Evolutionary conservation across 2,113 vertebrate species (phyloP), one percentile per base, ranked within the genome.

Genomic region (Rattus rattus): DNA sequence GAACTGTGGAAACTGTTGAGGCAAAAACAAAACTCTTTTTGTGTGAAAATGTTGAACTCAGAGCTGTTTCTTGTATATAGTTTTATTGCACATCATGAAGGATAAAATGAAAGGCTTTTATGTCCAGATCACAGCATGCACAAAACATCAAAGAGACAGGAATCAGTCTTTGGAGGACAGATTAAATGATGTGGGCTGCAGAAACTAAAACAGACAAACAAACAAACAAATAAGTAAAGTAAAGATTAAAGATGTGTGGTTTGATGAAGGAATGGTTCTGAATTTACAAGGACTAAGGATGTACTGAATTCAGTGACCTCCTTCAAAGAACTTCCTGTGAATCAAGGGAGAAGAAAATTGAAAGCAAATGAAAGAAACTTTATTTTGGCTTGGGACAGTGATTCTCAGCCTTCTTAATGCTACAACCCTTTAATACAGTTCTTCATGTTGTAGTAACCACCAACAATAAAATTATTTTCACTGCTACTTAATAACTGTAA

Each of bases 291-390:
- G 63, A 33, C 8, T 92, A 92, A 94, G 65, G 39, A 92, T 96
- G 95, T 36, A 96, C 80, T 72, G 49, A 88, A 65, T 84, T 88
- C 7, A 3, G 7, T 90, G 2, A 59, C 70, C 28, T 67, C 28
- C 5, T 69, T 69, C 13, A 92, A 76, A 94, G 65, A 92, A 49
- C 1, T 4, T 72, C 22, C 7, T 94, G 91, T 92, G 80, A 96
- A 89, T 24, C 1, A 77, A 91, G 6, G 88, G 9, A 94, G 59
- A 88, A 86, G 52, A 92, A 96, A 96, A 75, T 11, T 90, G 47
- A 96, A 63, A 22, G 65, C 47, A 91, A 94, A 90, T 49, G 86
- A 91, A 92, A 79, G 54, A 94, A 96, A 91, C 81, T 92, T 8
- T 91, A 87, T 11, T 83, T 43, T 94, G 43, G 88, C 80, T 75